Evolutionary conservation across 2,888 invertebrate genomes (phyloP).

Genomic region (Caenorhabditis sulstoni): DNA sequence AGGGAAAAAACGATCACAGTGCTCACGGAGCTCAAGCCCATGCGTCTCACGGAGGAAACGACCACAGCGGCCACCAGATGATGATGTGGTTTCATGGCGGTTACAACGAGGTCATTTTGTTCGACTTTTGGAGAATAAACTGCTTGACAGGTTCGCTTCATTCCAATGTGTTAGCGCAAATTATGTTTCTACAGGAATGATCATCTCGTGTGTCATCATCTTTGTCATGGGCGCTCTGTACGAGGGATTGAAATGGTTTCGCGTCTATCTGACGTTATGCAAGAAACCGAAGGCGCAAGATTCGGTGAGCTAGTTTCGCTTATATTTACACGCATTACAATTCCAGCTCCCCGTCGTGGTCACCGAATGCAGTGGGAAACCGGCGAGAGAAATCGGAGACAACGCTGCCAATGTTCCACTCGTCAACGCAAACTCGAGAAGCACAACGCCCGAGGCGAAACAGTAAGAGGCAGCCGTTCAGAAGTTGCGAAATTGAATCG

Average conservation of each 20-base stretch:
- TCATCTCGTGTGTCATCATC: slow-evolving; percentile 92
- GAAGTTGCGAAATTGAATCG: no score
- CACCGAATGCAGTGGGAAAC: neutral
- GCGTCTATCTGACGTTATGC: neutral
- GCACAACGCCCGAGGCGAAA: neutral
- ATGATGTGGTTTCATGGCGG: slow-evolving; percentile 79
- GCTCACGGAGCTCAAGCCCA: neutral
- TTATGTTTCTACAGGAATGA: slow-evolving; percentile 82
- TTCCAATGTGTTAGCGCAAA: neutral
- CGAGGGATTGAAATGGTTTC: slow-evolving; percentile 91
- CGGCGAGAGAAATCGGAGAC: neutral
- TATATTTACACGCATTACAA: neutral
- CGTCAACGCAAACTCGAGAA: slow-evolving; percentile 1
- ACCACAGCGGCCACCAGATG: slow-evolving; percentile 68
- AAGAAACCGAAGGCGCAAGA: slow-evolving; percentile 9
- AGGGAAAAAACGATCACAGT: neutral
- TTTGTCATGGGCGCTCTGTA: slow-evolving; percentile 93
- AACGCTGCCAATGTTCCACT: slow-evolving; percentile 19
- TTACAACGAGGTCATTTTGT: slow-evolving; percentile 76
- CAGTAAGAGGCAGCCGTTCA: no score
- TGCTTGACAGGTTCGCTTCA: slow-evolving; percentile 40
- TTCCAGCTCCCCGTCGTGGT: neutral
- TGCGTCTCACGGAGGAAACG: neutral
- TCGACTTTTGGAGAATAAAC: slow-evolving; percentile 77
- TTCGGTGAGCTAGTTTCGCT: slow-evolving; percentile 2